Conservation (phyloP, 2,888 invertebrate species). For the Cheilosia scutellata region DNA sequence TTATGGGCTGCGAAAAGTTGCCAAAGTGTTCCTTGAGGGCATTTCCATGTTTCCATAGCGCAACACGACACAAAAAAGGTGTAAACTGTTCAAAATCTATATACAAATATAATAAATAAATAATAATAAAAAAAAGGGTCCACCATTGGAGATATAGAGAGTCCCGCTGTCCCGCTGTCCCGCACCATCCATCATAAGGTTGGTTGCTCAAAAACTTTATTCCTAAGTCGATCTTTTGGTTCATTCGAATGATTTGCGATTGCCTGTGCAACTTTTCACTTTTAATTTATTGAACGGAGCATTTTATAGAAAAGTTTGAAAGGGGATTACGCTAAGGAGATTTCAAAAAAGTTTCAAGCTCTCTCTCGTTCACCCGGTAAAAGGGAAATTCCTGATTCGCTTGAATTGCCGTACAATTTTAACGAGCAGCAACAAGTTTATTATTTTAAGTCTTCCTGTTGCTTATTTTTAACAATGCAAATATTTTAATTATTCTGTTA, state of each 20-base stretch:
- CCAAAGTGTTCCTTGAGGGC: conserved; percentile 70
- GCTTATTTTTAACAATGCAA: no score
- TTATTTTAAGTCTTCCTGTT: no score
- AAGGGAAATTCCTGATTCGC: not conserved
- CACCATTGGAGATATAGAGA: not conserved
- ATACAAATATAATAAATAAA: conserved; percentile 63
- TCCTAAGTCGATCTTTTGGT: conserved; percentile 1
- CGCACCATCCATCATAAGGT: not conserved
- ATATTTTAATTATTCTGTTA: no score
- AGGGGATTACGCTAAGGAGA: conserved; percentile 3
- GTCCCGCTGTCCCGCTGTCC: not conserved
- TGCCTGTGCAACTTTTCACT: conserved; percentile 29
- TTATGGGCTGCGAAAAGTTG: conserved; percentile 66
- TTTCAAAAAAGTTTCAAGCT: not conserved
- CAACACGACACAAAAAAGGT: conserved; percentile 40
- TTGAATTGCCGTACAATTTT: no score
- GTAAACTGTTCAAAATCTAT: conserved; percentile 54
- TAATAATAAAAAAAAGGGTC: conserved; percentile 29
- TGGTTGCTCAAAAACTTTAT: conserved; percentile 17
- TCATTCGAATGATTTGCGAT: conserved; percentile 34
- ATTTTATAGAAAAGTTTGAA: conserved; percentile 19
- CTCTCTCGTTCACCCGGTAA: not conserved
- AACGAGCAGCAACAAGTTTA: no score
- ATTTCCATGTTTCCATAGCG: conserved; percentile 56
- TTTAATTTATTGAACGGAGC: conserved; percentile 25